phyloP scores from a whole-genome alignment of 2,113 vertebrate genomes.

The Odontesthes bonariensis region DNA sequence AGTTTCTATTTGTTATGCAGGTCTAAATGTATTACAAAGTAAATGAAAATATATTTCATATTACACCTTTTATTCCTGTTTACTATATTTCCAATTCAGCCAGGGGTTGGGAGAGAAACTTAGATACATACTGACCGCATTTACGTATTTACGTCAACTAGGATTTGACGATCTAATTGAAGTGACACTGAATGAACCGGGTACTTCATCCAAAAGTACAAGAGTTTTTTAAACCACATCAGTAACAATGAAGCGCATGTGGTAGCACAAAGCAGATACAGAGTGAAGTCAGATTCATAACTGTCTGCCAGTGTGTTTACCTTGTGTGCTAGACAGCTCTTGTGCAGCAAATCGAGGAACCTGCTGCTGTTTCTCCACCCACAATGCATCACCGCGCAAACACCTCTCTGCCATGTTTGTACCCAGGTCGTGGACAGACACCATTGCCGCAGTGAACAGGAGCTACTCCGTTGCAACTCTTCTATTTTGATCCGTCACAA shows the following conservation, averaged over 20 bases:
- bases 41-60: too few relatives aligned
- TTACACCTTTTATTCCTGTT: too few relatives aligned
- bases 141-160: too few relatives aligned
- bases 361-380: slow-evolving; percentile 53
- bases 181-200: not conserved
- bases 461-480: not conserved
- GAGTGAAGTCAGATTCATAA: not conserved
- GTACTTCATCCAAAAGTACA: not conserved
- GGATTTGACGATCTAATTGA: too few relatives aligned
- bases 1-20: too few relatives aligned
- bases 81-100: too few relatives aligned
- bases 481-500: not conserved
- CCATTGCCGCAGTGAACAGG: slow-evolving; percentile 21
- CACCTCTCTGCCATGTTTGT: slow-evolving; percentile 64
- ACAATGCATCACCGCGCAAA: slow-evolving; percentile 63
- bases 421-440: slow-evolving; percentile 6
- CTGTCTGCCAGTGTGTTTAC: slow-evolving; percentile 1
- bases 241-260: not conserved
- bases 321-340: not conserved
- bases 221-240: not conserved
- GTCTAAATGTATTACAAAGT: too few relatives aligned
- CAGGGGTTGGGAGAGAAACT: too few relatives aligned
- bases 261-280: not conserved
- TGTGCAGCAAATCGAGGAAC: slow-evolving; percentile 13
- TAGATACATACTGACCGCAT: too few relatives aligned